A percentile compares a stretch with the other conserved stretches of the same genome.
phyloP scores from a whole-genome alignment of 2,888 invertebrate species.

The Syritta pipiens region DNA sequence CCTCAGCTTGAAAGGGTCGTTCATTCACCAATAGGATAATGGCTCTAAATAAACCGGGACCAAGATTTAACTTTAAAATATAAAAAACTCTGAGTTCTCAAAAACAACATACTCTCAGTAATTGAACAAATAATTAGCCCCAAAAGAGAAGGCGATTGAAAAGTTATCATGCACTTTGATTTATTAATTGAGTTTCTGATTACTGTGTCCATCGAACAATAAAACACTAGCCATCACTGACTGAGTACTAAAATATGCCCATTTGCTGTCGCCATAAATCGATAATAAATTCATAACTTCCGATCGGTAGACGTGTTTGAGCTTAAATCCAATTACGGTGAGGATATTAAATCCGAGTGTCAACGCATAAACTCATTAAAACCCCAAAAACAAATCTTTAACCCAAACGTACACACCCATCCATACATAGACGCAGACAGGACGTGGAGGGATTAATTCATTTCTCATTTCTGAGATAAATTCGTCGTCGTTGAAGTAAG shows the following conservation, averaged over 20 bases:
- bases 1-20: too few relatives aligned
- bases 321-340: conserved; percentile 35
- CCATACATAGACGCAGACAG: background rate
- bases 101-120: too few relatives aligned
- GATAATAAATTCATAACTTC: conserved; percentile 23
- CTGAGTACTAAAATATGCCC: too few relatives aligned
- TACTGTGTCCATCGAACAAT: too few relatives aligned
- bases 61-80: too few relatives aligned
- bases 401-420: conserved; percentile 5
- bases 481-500: too few relatives aligned
- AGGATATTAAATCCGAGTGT: conserved; percentile 34
- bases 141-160: background rate
- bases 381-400: conserved; percentile 42
- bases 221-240: too few relatives aligned
- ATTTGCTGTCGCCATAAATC: background rate
- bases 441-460: background rate
- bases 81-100: too few relatives aligned
- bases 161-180: background rate
- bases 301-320: conserved; percentile 6
- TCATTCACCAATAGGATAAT: too few relatives aligned
- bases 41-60: too few relatives aligned
- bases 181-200: conserved; percentile 9
- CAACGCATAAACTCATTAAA: conserved; percentile 50
- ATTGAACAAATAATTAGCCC: background rate
- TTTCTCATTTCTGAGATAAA: background rate